These are phyloP conservation scores for Acrocephalus scirpaceus DNA, from an alignment of 2,797 vertebrate species.

Conservation along the genomic window DNA sequence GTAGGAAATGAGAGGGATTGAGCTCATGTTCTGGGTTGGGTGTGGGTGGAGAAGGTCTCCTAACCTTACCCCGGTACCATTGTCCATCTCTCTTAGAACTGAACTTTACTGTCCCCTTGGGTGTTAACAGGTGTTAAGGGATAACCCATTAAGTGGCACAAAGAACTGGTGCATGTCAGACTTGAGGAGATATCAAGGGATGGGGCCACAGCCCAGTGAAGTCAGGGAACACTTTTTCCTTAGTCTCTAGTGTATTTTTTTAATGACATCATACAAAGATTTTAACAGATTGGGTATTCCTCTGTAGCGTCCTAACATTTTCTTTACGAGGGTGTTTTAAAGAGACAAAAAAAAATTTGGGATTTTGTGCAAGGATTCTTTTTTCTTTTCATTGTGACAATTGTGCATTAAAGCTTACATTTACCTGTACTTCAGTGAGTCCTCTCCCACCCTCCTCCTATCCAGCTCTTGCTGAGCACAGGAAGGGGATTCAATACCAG, in stretches of 20 bases:
- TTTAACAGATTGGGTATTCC: background rate
- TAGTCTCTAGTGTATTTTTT: background rate
- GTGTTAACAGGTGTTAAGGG: background rate
- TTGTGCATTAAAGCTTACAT: background rate
- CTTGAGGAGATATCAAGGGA: background rate
- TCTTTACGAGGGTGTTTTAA: background rate
- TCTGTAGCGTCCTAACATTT: background rate
- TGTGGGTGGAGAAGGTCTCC: background rate
- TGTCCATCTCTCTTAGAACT: background rate
- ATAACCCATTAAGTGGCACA: background rate
- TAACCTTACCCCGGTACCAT: background rate
- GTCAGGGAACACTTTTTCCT: background rate
- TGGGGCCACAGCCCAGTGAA: background rate
- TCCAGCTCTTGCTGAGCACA: background rate
- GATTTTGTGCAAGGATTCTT: background rate
- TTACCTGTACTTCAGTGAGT: background rate
- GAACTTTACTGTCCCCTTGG: background rate
- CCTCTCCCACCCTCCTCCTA: too few relatives aligned
- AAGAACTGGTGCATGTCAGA: background rate
- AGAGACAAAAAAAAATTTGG: background rate
- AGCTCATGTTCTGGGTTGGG: background rate
- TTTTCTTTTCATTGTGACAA: background rate
- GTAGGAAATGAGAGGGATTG: background rate
- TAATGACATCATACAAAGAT: background rate
- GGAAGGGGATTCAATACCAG: background rate